phyloP scores from a whole-genome alignment of 2,797 vertebrate species.

The Halcyon leucocephala region DNA sequence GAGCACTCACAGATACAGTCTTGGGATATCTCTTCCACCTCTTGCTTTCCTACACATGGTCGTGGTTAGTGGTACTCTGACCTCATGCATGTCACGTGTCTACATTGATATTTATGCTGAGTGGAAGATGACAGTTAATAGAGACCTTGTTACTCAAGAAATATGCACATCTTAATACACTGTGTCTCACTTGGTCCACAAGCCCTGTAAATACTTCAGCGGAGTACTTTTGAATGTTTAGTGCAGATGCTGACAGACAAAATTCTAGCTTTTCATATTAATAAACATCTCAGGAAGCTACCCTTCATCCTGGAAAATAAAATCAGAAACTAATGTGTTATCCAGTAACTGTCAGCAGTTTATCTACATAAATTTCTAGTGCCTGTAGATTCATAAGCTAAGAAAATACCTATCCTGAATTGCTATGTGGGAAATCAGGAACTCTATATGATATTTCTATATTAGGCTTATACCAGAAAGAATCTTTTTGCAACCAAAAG shows the following conservation, averaged over 20 bases:
- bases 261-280: not conserved
- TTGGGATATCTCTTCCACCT: not conserved
- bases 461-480: slow-evolving; percentile 19
- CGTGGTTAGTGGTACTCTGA: not conserved
- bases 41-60: not conserved
- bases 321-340: not conserved
- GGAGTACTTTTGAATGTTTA: not conserved
- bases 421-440: not conserved
- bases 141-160: not conserved
- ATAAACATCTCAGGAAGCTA: not conserved
- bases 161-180: not conserved
- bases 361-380: not conserved
- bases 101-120: not conserved
- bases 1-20: not conserved
- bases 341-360: not conserved
- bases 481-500: not conserved
- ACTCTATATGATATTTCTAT: not conserved
- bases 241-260: not conserved
- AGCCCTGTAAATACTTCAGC: not conserved
- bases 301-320: not conserved
- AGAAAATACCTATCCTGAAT: not conserved
- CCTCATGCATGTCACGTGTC: not conserved
- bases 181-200: not conserved
- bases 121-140: not conserved
- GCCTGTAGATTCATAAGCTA: not conserved